Percentiles rank a stretch among this genome's conserved stretches.
These are phyloP conservation scores for Zoanthus gigantus DNA, from an alignment of 92 coral and sea anemone genomes.

Conservation along the genomic window DNA sequence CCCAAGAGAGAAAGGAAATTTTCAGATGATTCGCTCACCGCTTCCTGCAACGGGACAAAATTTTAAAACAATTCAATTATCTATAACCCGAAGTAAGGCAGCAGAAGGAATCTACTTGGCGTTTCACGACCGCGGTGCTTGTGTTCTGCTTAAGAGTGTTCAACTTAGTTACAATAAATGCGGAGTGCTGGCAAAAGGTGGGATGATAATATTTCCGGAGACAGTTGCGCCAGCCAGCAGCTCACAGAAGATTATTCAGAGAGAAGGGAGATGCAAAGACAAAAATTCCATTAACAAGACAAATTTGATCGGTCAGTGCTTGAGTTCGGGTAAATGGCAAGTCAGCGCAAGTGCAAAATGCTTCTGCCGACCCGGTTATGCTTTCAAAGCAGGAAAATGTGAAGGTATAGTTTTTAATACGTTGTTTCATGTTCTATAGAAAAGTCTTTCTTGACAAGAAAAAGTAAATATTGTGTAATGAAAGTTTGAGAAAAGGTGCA, in stretches of 20 bases:
- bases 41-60: neutral
- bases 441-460: too few relatives aligned
- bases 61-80: neutral
- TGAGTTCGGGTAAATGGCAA: slow-evolving; percentile 31
- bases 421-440: neutral
- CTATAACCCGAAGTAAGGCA: neutral
- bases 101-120: slow-evolving; percentile 16
- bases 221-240: neutral
- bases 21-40: neutral
- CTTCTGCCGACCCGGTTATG: slow-evolving; percentile 30
- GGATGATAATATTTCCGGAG: slow-evolving; percentile 11
- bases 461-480: too few relatives aligned
- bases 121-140: slow-evolving; percentile 36
- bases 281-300: slow-evolving; percentile 30
- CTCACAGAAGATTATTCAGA: neutral
- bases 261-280: slow-evolving; percentile 15
- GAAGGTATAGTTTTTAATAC: neutral
- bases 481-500: too few relatives aligned
- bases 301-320: slow-evolving; percentile 17
- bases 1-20: neutral
- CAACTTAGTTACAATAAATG: slow-evolving; percentile 10
- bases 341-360: neutral
- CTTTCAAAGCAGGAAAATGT: neutral
- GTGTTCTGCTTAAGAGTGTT: slow-evolving; percentile 6
- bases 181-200: slow-evolving; percentile 11